phyloP scores from a whole-genome alignment of 2,113 vertebrate species.

The Poeciliopsis occidentalis region DNA sequence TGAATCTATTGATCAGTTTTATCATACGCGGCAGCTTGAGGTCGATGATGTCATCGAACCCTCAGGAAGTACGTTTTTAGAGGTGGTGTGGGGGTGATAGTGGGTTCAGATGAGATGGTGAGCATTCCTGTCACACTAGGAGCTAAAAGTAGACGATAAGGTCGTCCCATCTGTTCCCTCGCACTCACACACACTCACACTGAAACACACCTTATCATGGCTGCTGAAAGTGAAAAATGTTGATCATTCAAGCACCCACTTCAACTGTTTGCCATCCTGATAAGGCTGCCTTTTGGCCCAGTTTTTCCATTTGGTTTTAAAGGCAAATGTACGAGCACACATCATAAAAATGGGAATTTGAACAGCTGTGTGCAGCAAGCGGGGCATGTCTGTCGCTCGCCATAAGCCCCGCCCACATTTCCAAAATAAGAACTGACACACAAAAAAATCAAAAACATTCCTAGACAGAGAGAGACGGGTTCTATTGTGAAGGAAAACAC shows the following conservation, averaged over 20 bases:
- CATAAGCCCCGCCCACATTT: conserved; percentile 68
- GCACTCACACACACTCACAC: conserved; percentile 16
- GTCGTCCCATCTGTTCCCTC: conserved; percentile 10
- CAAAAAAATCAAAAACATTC: conserved; percentile 54
- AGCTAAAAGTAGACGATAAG: conserved; percentile 38
- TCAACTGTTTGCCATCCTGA: conserved; percentile 32
- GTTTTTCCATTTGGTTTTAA: neutral
- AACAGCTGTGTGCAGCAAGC: conserved; percentile 69
- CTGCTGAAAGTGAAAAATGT: conserved; percentile 39
- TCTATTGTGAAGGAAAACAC: neutral
- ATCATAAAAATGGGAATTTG: conserved; percentile 53
- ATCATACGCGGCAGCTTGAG: conserved; percentile 37
- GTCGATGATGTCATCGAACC: conserved; percentile 66
- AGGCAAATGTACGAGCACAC: conserved; percentile 8
- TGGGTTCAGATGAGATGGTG: neutral
- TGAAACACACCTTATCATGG: conserved; percentile 22
- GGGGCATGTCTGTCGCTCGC: conserved; percentile 60
- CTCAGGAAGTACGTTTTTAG: conserved; percentile 41
- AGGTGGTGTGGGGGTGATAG: neutral
- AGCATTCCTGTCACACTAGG: conserved; percentile 40
- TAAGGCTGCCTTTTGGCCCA: conserved; percentile 29
- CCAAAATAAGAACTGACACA: conserved; percentile 71
- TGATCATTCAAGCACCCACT: conserved; percentile 42
- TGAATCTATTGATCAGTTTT: neutral
- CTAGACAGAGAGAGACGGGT: conserved; percentile 35